Conservation (phyloP, 1,140 invertebrate species). For the Drosophila nasuta region DNA sequence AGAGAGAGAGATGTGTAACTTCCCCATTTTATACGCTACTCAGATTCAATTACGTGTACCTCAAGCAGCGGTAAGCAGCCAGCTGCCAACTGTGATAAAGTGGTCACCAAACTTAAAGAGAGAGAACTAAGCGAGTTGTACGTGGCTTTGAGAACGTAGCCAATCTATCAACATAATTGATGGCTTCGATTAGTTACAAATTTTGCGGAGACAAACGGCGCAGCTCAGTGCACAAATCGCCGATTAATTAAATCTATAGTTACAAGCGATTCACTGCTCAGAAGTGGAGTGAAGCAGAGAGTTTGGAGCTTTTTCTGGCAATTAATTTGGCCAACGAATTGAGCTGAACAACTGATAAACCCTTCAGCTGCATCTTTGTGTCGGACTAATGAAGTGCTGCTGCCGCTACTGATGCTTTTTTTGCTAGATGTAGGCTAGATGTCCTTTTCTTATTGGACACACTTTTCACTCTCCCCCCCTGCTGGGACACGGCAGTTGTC, state of each 20-base stretch:
- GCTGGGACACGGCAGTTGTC: constrained; percentile 57
- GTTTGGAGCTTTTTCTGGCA: constrained; percentile 35
- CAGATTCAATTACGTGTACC: constrained; percentile 76
- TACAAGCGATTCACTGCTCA: constrained; percentile 1
- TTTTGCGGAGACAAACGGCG: constrained; percentile 63
- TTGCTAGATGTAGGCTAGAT: neutral
- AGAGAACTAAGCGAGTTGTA: constrained; percentile 32
- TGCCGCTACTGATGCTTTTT: neutral
- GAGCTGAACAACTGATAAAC: constrained; percentile 34
- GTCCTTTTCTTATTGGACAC: neutral
- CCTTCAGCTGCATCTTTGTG: constrained; percentile 62
- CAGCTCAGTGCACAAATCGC: constrained; percentile 79
- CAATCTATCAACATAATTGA: constrained; percentile 84
- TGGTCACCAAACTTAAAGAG: constrained; percentile 22
- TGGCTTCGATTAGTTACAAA: constrained; percentile 83
- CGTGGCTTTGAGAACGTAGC: constrained; percentile 53
- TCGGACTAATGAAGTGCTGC: constrained; percentile 71
- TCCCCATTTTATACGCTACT: neutral
- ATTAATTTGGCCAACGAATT: constrained; percentile 71
- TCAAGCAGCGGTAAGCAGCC: constrained; percentile 65
- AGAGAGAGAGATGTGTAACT: no score
- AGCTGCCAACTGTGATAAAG: constrained; percentile 77
- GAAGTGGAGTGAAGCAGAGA: neutral
- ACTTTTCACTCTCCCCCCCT: constrained; percentile 2
- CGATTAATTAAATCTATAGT: constrained; percentile 81